A percentile compares a stretch with the other conserved stretches of the same genome.
These are phyloP conservation scores for Xanthorhoe spadicearia DNA, from an alignment of 2,888 invertebrate species.

Conservation along the genomic window DNA sequence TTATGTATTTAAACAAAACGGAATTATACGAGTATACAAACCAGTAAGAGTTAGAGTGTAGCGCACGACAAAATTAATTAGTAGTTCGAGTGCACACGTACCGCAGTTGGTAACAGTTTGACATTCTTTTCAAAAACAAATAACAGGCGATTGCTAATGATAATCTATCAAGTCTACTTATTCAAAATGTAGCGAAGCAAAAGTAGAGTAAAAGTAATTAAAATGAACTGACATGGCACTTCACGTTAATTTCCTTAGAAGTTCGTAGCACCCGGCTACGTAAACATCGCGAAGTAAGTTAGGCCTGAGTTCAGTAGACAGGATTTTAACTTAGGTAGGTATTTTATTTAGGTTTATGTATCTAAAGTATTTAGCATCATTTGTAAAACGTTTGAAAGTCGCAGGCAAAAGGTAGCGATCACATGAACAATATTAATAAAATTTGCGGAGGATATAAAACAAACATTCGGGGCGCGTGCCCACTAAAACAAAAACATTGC, in stretches of 20 bases:
- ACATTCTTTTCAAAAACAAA: not conserved
- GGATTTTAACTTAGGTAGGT: constrained; percentile 9
- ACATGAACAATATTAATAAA: constrained; percentile 15
- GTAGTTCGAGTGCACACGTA: not conserved
- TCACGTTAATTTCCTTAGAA: constrained; percentile 17
- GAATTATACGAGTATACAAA: not conserved
- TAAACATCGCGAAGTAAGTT: constrained; percentile 17
- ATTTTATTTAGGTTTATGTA: constrained; percentile 11
- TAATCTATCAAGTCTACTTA: not conserved
- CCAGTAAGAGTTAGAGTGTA: not conserved
- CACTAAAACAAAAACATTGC: constrained; percentile 58
- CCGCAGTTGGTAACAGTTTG: not conserved
- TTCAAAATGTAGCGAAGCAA: constrained; percentile 1
- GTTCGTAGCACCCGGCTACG: constrained; percentile 13
- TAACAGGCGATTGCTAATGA: not conserved
- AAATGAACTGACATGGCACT: constrained; percentile 9
- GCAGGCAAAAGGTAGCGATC: not conserved
- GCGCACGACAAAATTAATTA: not conserved
- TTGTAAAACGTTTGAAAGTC: not conserved
- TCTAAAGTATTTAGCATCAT: constrained; percentile 6
- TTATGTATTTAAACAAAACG: not conserved
- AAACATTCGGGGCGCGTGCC: constrained; percentile 21
- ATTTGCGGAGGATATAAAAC: constrained; percentile 27
- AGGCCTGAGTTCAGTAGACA: constrained; percentile 12
- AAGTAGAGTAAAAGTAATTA: constrained; percentile 8